These are phyloP conservation scores for Phyllopteryx taeniolatus DNA, from an alignment of 2,113 vertebrate species.

Conservation along the genomic window DNA sequence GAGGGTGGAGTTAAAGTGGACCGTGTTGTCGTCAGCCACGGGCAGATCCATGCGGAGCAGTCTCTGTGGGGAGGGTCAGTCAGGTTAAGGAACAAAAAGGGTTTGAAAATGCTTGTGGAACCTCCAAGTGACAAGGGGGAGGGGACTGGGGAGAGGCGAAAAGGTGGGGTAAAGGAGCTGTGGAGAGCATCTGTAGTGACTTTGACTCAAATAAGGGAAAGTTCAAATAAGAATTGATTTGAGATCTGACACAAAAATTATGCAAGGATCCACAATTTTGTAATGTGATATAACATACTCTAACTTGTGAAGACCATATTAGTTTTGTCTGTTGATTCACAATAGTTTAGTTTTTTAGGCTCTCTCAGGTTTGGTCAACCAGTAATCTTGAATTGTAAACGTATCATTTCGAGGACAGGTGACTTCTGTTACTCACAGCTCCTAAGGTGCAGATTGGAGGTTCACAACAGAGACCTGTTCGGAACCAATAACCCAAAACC, in stretches of 20 bases:
- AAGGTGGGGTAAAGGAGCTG: conserved; percentile 44
- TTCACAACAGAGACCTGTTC: conserved; percentile 62
- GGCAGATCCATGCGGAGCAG: conserved; percentile 91
- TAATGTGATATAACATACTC: background rate
- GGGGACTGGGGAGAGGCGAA: background rate
- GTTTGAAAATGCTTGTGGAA: conserved; percentile 42
- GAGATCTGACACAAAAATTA: background rate
- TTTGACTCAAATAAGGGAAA: background rate
- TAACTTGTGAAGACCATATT: conserved; percentile 34
- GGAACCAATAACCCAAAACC: conserved; percentile 64
- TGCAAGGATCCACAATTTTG: background rate
- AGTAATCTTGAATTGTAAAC: background rate
- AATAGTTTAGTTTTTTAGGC: background rate
- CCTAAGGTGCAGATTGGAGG: conserved; percentile 67
- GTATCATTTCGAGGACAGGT: conserved; percentile 15
- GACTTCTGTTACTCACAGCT: conserved; percentile 55
- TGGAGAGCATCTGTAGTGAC: conserved; percentile 34
- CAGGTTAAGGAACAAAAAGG: conserved; percentile 44
- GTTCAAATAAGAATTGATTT: background rate
- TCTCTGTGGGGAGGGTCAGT: conserved; percentile 76
- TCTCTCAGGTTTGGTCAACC: conserved; percentile 29
- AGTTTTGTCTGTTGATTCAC: background rate
- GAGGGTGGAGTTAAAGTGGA: conserved; percentile 93
- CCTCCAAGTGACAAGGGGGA: conserved; percentile 60
- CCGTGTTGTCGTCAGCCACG: conserved; percentile 89